Conservation (phyloP, 2,888 invertebrate genomes). For the Itoplectis maculator region DNA sequence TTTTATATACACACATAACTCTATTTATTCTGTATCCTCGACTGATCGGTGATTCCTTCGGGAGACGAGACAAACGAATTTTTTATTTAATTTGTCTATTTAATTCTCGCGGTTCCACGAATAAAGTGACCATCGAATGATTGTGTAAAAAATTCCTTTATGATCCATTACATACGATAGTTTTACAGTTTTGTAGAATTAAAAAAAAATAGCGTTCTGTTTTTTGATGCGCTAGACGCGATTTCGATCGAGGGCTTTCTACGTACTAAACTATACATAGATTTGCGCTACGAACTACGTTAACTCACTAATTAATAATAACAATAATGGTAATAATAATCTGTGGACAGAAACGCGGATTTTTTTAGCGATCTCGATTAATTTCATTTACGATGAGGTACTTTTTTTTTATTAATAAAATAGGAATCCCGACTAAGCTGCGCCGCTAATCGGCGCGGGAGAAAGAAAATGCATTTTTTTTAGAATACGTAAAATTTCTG, state of each 20-base stretch:
- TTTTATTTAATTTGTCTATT: too few species aligned
- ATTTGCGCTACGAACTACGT: background rate
- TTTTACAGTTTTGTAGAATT: slow-evolving; percentile 43
- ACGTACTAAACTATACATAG: slow-evolving; percentile 28
- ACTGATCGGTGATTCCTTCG: too few species aligned
- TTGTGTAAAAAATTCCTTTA: slow-evolving; percentile 65
- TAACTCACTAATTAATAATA: background rate
- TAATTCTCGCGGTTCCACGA: background rate
- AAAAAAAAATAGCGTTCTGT: slow-evolving; percentile 45
- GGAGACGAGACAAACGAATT: background rate
- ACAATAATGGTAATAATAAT: background rate
- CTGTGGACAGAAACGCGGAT: background rate
- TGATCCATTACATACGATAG: slow-evolving; percentile 56
- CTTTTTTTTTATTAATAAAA: slow-evolving; percentile 16
- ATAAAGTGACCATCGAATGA: slow-evolving; percentile 4
- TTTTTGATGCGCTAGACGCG: slow-evolving; percentile 36
- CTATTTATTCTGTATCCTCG: background rate
- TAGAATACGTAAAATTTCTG: background rate
- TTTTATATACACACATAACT: background rate
- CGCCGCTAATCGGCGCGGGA: background rate
- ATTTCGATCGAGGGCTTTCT: slow-evolving; percentile 24
- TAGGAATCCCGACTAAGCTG: slow-evolving; percentile 18
- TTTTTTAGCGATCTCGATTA: background rate
- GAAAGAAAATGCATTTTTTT: slow-evolving; percentile 31
- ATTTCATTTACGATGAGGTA: slow-evolving; percentile 13